phyloP scores from a whole-genome alignment of 2,797 vertebrate genomes.

The Crenichthys baileyi region DNA sequence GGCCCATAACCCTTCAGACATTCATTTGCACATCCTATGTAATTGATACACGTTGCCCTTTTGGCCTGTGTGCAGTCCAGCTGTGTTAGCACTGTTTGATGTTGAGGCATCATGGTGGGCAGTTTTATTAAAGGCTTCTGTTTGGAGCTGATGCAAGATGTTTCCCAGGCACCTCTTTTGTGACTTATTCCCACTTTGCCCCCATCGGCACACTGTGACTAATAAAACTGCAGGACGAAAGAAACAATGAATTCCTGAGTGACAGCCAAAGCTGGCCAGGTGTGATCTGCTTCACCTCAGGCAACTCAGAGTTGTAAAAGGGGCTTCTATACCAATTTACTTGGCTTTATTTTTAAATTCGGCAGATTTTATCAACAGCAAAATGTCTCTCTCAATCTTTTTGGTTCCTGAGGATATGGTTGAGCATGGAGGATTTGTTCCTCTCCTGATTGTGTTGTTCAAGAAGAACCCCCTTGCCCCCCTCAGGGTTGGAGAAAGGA shows the following conservation, averaged over 20 bases:
- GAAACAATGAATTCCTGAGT: constrained; percentile 65
- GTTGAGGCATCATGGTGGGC: constrained; percentile 41
- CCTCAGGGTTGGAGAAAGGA: constrained; percentile 29
- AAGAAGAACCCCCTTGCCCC: constrained; percentile 1
- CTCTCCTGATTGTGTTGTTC: neutral
- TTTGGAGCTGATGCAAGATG: constrained; percentile 32
- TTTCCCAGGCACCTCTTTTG: constrained; percentile 66
- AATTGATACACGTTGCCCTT: constrained; percentile 8
- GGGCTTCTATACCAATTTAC: constrained; percentile 21
- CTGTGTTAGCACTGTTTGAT: constrained; percentile 36
- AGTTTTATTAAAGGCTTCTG: constrained; percentile 63
- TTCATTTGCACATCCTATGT: neutral
- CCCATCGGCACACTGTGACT: constrained; percentile 52
- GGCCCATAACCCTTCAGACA: neutral
- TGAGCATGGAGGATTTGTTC: neutral
- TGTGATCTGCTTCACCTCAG: constrained; percentile 46
- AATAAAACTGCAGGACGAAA: constrained; percentile 57
- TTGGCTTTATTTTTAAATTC: neutral
- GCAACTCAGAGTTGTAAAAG: constrained; percentile 24
- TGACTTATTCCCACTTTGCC: constrained; percentile 40
- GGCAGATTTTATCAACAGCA: neutral
- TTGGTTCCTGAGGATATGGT: constrained; percentile 7
- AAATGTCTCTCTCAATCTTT: neutral
- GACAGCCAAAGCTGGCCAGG: constrained; percentile 44
- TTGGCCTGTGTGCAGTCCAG: constrained; percentile 37